phyloP scores from a whole-genome alignment of 1,140 invertebrate species.

The Saccostrea echinata region DNA sequence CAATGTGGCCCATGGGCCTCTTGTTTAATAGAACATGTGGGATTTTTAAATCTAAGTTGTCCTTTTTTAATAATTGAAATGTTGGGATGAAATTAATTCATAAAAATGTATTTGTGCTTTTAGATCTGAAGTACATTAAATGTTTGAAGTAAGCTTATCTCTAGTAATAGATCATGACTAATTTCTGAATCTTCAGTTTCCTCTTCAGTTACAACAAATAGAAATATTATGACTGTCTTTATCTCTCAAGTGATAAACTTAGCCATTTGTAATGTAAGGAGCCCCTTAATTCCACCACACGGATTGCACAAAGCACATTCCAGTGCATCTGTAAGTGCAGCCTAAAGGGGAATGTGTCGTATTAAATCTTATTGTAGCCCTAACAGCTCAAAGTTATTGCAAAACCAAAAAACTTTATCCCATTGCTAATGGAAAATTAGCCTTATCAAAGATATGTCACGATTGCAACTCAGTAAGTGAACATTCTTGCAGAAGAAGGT shows the following conservation, averaged over 20 bases:
- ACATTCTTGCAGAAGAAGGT: constrained; percentile 26
- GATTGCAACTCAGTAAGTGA: constrained; percentile 9
- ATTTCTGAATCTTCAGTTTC: background rate
- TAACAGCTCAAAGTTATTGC: background rate
- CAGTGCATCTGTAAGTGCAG: constrained; percentile 21
- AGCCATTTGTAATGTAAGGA: background rate
- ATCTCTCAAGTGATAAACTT: background rate
- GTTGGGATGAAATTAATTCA: no score
- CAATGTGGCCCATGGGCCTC: no score
- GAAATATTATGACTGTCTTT: constrained; percentile 7
- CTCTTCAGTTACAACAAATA: background rate
- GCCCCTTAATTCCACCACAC: constrained; percentile 12
- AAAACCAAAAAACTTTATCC: background rate
- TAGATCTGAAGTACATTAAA: background rate
- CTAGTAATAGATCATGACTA: constrained; percentile 10
- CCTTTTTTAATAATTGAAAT: no score
- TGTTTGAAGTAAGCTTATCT: background rate
- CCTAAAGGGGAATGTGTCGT: constrained; percentile 18
- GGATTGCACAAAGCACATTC: background rate
- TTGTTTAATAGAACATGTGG: no score
- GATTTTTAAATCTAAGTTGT: no score
- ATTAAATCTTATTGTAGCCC: background rate
- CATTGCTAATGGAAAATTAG: constrained; percentile 29
- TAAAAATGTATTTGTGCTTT: background rate
- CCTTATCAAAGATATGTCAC: constrained; percentile 20